Percentiles rank a stretch among this genome's conserved stretches.
These are phyloP conservation scores for Microchrysa polita DNA, from an alignment of 2,888 invertebrate species.

Conservation along the genomic window DNA sequence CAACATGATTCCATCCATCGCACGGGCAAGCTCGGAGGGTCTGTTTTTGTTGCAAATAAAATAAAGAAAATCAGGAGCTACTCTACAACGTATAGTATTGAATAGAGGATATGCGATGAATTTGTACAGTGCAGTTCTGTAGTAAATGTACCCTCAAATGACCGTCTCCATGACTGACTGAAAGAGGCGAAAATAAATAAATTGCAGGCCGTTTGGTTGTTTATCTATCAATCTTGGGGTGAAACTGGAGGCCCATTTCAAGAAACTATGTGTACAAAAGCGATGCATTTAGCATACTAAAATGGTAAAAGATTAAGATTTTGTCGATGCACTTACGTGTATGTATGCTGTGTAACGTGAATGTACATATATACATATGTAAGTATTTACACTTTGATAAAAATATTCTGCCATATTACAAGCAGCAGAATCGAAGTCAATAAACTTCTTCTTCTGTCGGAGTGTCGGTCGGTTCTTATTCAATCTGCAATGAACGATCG, in stretches of 20 bases:
- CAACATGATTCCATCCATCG: background rate
- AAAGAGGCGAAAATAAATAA: constrained; percentile 12
- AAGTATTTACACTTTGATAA: too few relatives aligned
- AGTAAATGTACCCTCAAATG: too few relatives aligned
- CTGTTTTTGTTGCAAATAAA: constrained; percentile 4
- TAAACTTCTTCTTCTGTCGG: constrained; percentile 18
- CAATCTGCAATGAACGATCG: too few relatives aligned
- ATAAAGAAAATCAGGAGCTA: constrained; percentile 20
- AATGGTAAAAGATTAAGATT: constrained; percentile 9
- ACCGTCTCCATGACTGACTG: too few relatives aligned
- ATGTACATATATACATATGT: background rate
- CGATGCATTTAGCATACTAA: constrained; percentile 26
- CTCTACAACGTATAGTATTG: background rate
- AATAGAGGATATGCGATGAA: too few relatives aligned
- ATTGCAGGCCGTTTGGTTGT: background rate
- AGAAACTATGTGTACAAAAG: background rate
- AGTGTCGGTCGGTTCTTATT: too few relatives aligned
- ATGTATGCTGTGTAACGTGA: background rate
- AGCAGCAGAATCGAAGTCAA: constrained; percentile 12
- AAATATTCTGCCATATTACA: constrained; percentile 1
- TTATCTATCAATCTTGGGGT: constrained; percentile 21
- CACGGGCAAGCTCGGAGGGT: background rate
- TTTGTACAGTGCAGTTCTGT: too few relatives aligned
- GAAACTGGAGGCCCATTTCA: constrained; percentile 8
- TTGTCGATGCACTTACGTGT: constrained; percentile 4